These are phyloP conservation scores for Asarcornis scutulata DNA, from an alignment of 2,113 vertebrate genomes.

Conservation along the genomic window DNA sequence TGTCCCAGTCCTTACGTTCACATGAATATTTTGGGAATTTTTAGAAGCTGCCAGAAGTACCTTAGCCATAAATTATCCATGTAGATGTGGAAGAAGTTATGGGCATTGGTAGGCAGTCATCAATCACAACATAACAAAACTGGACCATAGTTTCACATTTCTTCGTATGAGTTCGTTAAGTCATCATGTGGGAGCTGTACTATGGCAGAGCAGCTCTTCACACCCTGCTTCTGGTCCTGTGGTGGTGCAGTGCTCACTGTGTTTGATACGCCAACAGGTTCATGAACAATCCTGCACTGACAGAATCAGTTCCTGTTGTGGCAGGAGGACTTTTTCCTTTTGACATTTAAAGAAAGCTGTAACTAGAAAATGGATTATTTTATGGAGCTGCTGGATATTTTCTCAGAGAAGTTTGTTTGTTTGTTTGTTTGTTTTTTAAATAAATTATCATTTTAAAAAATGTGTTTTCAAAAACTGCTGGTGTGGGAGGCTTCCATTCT, in stretches of 20 bases:
- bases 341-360: neutral
- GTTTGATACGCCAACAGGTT: conserved; percentile 9
- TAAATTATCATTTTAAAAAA: neutral
- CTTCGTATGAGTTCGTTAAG: neutral
- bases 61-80: conserved; percentile 40
- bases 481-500: conserved; percentile 13
- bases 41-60: conserved; percentile 18
- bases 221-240: conserved; percentile 5
- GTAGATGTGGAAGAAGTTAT: conserved; percentile 53
- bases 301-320: neutral
- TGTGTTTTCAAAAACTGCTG: neutral
- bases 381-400: conserved; percentile 33
- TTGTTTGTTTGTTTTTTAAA: neutral
- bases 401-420: neutral
- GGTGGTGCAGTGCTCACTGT: conserved; percentile 6
- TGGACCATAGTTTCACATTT: conserved; percentile 33
- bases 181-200: neutral
- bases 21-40: conserved; percentile 17
- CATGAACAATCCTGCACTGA: neutral
- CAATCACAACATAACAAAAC: conserved; percentile 56
- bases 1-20: neutral
- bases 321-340: conserved; percentile 30
- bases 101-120: conserved; percentile 47
- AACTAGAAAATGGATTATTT: conserved; percentile 29
- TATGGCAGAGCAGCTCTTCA: conserved; percentile 15